phyloP scores from a whole-genome alignment of 2,113 vertebrate species.

The Meles meles region DNA sequence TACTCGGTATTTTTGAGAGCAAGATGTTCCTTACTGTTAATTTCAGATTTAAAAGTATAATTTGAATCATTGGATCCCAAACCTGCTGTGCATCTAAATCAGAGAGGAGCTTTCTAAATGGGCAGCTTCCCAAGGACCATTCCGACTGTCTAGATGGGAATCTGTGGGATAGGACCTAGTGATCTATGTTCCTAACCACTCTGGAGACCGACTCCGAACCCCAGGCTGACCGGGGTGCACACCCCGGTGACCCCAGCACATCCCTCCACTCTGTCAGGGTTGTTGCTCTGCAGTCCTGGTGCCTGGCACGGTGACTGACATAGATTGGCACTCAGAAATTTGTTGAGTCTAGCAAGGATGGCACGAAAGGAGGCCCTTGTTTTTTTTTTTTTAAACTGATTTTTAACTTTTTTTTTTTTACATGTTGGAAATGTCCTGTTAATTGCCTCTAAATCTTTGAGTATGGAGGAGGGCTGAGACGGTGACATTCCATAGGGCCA shows the following conservation, averaged over 20 bases:
- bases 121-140: neutral
- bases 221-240: fast-evolving
- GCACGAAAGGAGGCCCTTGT: neutral
- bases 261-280: too few species aligned
- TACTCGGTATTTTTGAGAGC: constrained; percentile 5
- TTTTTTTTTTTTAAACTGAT: neutral
- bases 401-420: neutral
- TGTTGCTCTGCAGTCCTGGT: neutral
- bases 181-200: neutral
- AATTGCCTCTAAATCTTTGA: neutral
- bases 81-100: neutral
- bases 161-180: neutral
- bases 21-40: neutral
- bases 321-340: neutral
- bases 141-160: neutral
- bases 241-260: neutral
- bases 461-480: neutral
- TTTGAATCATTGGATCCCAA: neutral
- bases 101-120: neutral
- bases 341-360: neutral
- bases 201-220: neutral
- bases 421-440: neutral
- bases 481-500: neutral
- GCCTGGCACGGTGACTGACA: neutral
- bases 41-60: constrained; percentile 21